Conservation (phyloP, 1,140 invertebrate species). For the Drosophila nasuta region DNA sequence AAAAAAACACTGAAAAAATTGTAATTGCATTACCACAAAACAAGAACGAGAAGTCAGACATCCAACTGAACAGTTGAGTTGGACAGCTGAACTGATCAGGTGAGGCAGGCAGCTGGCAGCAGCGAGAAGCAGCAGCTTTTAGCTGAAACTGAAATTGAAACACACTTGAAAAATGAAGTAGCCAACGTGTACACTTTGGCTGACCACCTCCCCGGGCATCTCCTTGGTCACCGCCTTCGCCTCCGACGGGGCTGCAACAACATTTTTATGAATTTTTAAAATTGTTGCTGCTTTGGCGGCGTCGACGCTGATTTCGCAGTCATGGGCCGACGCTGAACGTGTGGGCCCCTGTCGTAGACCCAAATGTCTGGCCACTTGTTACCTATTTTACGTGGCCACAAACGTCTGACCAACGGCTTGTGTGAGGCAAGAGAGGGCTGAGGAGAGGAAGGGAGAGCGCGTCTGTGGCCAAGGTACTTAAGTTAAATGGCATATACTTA, state of each 20-base stretch:
- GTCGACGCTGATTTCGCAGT: conserved; percentile 76
- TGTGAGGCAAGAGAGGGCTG: not conserved
- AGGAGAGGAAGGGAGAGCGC: not conserved
- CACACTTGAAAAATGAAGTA: conserved; percentile 79
- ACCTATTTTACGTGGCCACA: conserved; percentile 77
- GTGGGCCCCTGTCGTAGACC: conserved; percentile 47
- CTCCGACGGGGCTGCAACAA: conserved; percentile 31
- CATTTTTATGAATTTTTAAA: conserved; percentile 83
- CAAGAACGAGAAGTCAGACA: conserved; percentile 40
- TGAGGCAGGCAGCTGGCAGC: conserved; percentile 10
- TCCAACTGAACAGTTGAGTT: conserved; percentile 33
- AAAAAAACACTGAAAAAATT: conserved; percentile 51
- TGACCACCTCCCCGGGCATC: conserved; percentile 1
- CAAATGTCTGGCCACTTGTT: conserved; percentile 77
- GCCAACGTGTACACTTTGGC: conserved; percentile 45
- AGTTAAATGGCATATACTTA: conserved; percentile 81
- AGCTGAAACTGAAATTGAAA: conserved; percentile 68
- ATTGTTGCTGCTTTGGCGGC: conserved; percentile 77
- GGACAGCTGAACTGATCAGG: conserved; percentile 27
- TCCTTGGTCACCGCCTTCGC: not conserved
- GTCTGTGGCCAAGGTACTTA: conserved; percentile 73
- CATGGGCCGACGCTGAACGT: conserved; percentile 61
- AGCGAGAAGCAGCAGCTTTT: conserved; percentile 19
- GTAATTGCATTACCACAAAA: conserved; percentile 81
- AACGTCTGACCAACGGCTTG: conserved; percentile 26